Evolutionary conservation across 2,888 invertebrate genomes (phyloP).

Genomic region (Myopa testacea): DNA sequence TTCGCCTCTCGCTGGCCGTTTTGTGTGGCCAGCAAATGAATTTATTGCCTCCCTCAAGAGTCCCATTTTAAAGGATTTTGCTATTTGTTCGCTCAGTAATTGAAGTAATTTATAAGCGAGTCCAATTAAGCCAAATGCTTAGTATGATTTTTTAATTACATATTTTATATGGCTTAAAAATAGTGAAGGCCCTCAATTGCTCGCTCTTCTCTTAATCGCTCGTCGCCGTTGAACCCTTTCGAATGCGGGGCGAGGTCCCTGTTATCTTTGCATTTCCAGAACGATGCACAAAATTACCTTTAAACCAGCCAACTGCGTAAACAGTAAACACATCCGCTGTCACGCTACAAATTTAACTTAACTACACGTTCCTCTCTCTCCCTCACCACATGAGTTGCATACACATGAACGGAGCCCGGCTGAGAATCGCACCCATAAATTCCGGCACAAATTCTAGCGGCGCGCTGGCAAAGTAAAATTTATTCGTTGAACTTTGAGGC

Average conservation of each 20-base stretch:
- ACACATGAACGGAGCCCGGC: not conserved
- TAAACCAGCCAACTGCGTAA: conserved; percentile 47
- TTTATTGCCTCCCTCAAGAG: conserved; percentile 31
- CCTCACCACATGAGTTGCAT: not conserved
- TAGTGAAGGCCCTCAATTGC: not conserved
- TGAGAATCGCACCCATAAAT: conserved; percentile 34
- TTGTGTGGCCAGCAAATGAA: conserved; percentile 23
- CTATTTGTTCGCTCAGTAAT: conserved; percentile 3
- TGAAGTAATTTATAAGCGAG: conserved; percentile 13
- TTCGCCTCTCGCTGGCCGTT: not conserved
- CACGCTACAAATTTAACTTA: conserved; percentile 13
- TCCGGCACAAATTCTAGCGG: conserved; percentile 20
- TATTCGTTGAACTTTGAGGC: conserved; percentile 8
- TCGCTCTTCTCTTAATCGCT: not conserved
- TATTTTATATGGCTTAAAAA: not conserved
- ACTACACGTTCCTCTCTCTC: not conserved
- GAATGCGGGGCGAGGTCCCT: not conserved
- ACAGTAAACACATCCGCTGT: conserved; percentile 5
- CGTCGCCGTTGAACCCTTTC: not conserved
- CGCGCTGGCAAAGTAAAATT: conserved; percentile 21
- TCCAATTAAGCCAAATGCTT: not conserved
- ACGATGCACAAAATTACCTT: conserved; percentile 56
- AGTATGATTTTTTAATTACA: not conserved
- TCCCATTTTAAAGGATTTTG: conserved; percentile 33
- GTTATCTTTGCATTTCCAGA: conserved; percentile 56